Conservation (phyloP, 2,797 vertebrate genomes). For the Catamblyrhynchus diadema region DNA sequence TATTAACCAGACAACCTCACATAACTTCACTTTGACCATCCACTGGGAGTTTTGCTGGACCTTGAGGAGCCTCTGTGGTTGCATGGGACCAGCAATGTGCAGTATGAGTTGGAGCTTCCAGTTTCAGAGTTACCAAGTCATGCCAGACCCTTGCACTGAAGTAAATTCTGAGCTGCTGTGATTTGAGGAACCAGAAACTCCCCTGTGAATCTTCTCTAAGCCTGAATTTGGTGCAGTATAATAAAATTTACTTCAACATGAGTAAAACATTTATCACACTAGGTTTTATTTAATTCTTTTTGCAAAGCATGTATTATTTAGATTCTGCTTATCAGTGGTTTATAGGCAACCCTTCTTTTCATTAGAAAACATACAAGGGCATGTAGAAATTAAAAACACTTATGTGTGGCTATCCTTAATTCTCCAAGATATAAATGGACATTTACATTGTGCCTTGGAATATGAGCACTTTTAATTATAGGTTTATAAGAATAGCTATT, state of each 20-base stretch:
- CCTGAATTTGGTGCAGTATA: neutral
- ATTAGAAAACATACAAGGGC: neutral
- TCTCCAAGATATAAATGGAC: neutral
- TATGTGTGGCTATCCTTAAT: neutral
- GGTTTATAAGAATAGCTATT: neutral
- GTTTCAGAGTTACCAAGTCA: neutral
- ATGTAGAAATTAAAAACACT: neutral
- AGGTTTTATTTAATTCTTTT: neutral
- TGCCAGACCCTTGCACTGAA: accelerated
- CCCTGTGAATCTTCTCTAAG: neutral
- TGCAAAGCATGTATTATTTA: neutral
- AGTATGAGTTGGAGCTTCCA: neutral
- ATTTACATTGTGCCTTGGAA: neutral
- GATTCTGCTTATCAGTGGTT: neutral
- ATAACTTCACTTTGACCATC: neutral
- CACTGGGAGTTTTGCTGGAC: neutral
- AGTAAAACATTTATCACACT: neutral
- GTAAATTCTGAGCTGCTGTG: neutral
- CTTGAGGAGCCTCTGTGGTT: neutral
- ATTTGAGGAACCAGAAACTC: neutral
- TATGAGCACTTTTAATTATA: neutral
- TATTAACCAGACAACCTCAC: neutral
- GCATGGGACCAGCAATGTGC: accelerated
- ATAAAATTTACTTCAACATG: neutral
- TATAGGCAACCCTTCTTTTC: neutral